Base-by-base conservation (phyloP, 2,113 vertebrate genomes). In the Telmatochromis sp. region DNA sequence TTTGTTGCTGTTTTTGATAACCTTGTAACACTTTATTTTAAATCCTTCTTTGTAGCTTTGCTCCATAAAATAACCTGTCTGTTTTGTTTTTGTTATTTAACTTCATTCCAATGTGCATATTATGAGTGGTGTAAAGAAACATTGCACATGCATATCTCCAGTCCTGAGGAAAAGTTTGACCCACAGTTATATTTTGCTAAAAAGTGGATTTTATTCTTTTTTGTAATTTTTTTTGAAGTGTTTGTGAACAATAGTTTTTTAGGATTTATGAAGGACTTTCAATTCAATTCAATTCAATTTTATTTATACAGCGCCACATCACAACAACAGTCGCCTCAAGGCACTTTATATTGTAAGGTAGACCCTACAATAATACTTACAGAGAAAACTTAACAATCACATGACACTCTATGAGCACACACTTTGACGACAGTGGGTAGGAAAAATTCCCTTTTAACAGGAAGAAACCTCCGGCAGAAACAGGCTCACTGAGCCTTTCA, bases 401-500 rank as follows among this genome's bases (percentile, higher is more conserved):
- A 63, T 63, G 1, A 19, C 28, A 4, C 9, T 10, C 9, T 33
- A 63, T 63, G 58, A 2, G 58, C 28, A 63, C 17, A 33, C 2
- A 19, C 58, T 33, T 63, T 63, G 58, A 19, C 0, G 9, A 63
- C 58, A 63, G 28, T 11, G 58, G 6, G 58, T 19, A 63, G 28
- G 58, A 63, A 63, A 63, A 63, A 35, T 3, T 63, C 58, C 10
- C 31, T 12, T 63, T 63, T 35, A 63, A 63, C 58, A 1, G 58
- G 58, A 63, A 35, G 31, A 63, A 63, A 63, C 58, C 17, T 35
- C 58, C 0, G 0, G 9, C 13, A 19, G 19, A 73, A 45, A 5
- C 3, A 2, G 58, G 58, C 31, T 63, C 6, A 0, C 28, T 60
- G 15, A 33, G 65, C 35, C 8, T 73, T 73, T 73, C 60, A 37